Evolutionary conservation across 2,797 vertebrate species (phyloP).

Genomic region (Peromyscus aztecus): DNA sequence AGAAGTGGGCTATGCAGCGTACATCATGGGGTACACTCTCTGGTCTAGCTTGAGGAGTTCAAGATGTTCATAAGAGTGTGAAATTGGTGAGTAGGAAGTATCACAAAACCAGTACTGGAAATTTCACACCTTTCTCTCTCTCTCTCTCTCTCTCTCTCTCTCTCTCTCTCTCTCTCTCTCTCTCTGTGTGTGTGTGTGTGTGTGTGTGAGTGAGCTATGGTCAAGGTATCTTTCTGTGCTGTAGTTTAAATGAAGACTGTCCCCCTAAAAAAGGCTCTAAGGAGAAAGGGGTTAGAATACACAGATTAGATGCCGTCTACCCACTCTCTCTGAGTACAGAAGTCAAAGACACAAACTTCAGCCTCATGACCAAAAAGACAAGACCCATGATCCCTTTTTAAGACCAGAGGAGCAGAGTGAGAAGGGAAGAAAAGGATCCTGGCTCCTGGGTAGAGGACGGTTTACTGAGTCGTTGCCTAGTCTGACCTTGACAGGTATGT

Average conservation of each 20-base stretch:
- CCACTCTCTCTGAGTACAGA: not conserved
- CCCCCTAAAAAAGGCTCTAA: not conserved
- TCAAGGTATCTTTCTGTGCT: not conserved
- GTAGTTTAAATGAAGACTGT: not conserved
- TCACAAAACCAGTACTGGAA: not conserved
- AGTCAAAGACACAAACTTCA: not conserved
- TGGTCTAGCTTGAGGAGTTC: not conserved
- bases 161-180: no score
- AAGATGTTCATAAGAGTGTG: not conserved
- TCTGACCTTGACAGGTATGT: conserved; percentile 74
- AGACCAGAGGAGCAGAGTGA: not conserved
- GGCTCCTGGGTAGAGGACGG: not conserved
- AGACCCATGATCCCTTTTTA: not conserved
- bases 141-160: no score
- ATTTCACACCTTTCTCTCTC: not conserved
- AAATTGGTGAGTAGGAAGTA: conserved; percentile 73
- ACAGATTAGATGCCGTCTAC: no score
- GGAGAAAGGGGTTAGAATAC: not conserved
- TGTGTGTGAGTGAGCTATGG: not conserved
- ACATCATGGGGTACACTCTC: not conserved
- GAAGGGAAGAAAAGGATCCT: not conserved
- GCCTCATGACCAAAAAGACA: not conserved
- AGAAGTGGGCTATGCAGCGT: not conserved
- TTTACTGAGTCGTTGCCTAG: conserved; percentile 23
- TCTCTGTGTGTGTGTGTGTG: no score